Evolutionary conservation across 2,797 vertebrate genomes (phyloP).

Genomic region (Schizopygopsis malacanthus): DNA sequence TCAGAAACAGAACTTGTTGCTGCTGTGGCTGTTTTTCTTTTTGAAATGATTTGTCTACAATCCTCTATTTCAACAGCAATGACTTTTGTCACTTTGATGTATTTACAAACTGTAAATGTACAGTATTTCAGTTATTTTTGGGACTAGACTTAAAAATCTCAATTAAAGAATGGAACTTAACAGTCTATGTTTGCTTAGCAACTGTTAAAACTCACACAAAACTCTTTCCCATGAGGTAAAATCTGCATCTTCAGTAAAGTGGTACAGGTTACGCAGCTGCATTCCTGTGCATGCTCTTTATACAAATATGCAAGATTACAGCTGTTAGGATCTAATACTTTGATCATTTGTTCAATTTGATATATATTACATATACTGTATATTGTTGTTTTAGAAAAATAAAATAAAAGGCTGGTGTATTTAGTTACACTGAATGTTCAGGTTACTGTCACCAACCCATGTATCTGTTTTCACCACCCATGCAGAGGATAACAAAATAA

Average conservation of each 20-base stretch:
- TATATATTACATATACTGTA: background rate
- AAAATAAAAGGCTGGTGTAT: background rate
- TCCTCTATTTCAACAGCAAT: background rate
- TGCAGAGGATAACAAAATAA: constrained; percentile 1
- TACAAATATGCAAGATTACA: background rate
- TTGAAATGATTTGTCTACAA: background rate
- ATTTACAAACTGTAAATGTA: background rate
- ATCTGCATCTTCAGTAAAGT: background rate
- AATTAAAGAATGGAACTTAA: background rate
- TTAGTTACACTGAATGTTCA: background rate
- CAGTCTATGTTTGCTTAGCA: background rate
- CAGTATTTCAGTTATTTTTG: background rate
- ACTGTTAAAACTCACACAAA: background rate
- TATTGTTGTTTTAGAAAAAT: background rate
- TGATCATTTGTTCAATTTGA: background rate
- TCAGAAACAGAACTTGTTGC: background rate
- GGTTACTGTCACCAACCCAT: constrained; percentile 3
- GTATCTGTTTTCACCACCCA: constrained; percentile 12
- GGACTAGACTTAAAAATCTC: background rate
- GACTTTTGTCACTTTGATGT: background rate
- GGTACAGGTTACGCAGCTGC: background rate
- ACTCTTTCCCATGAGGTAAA: background rate
- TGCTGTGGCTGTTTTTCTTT: background rate
- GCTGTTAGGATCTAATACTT: background rate
- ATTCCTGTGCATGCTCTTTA: background rate